Evolutionary conservation across 2,113 vertebrate species (phyloP).

Genomic region (Thalassoma bifasciatum): DNA sequence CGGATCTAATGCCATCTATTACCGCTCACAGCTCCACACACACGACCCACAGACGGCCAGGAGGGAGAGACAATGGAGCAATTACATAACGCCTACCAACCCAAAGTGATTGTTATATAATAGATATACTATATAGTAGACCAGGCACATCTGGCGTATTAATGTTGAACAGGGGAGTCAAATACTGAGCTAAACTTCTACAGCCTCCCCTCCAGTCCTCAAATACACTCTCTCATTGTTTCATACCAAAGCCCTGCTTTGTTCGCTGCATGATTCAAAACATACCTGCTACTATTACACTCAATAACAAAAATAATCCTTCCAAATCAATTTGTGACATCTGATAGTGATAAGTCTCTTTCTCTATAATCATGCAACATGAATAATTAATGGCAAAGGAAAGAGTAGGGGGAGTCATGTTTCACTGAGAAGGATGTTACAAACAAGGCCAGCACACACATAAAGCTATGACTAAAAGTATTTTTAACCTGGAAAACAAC

Average conservation of each 20-base stretch:
- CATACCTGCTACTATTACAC: neutral
- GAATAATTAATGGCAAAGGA: slow-evolving; percentile 61
- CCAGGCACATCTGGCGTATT: slow-evolving; percentile 29
- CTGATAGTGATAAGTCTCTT: slow-evolving; percentile 26
- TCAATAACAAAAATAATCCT: neutral
- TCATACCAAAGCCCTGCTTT: neutral
- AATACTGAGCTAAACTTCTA: neutral
- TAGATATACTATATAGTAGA: slow-evolving; percentile 16
- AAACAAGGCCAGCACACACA: slow-evolving; percentile 6
- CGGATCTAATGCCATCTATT: slow-evolving; percentile 51
- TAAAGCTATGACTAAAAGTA: neutral
- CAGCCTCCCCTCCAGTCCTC: neutral
- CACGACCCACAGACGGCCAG: slow-evolving; percentile 26
- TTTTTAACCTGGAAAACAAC: too few species aligned
- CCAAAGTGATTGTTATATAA: slow-evolving; percentile 44
- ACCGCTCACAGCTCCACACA: slow-evolving; percentile 31
- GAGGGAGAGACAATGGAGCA: slow-evolving; percentile 49
- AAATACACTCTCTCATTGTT: neutral
- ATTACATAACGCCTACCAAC: slow-evolving; percentile 51
- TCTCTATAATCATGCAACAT: slow-evolving; percentile 37
- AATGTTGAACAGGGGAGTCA: neutral
- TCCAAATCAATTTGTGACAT: slow-evolving; percentile 25
- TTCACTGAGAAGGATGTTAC: slow-evolving; percentile 41
- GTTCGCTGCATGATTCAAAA: neutral
- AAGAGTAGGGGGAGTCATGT: slow-evolving; percentile 28